Percentiles rank a stretch among this genome's conserved stretches.
phyloP scores from a whole-genome alignment of 2,113 vertebrate species.

The Pavo muticus region DNA sequence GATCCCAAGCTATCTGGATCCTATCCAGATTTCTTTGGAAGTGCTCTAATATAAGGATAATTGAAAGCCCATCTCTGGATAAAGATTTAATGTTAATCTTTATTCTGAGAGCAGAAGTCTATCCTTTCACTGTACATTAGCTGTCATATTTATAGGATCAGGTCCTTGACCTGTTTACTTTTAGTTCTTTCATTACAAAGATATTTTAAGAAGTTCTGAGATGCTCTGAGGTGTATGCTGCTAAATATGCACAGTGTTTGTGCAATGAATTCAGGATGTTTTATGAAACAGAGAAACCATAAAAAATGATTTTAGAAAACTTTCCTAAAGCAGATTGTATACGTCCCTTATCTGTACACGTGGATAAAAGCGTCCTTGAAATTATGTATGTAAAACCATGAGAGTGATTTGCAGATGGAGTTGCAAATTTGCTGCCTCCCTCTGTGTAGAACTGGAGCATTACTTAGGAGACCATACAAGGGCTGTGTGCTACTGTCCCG shows the following conservation, averaged over 20 bases:
- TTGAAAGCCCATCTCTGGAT: slow-evolving; percentile 5
- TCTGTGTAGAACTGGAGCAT: background rate
- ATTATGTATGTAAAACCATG: background rate
- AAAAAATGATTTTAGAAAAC: background rate
- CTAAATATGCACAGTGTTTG: background rate
- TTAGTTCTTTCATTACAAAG: background rate
- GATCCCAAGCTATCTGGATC: slow-evolving; percentile 36
- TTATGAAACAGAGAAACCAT: background rate
- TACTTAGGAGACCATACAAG: background rate
- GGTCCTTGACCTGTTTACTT: background rate
- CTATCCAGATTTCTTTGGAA: slow-evolving; percentile 35
- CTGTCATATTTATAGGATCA: background rate
- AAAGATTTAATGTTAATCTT: slow-evolving; percentile 29
- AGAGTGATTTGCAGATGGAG: background rate
- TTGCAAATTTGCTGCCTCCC: background rate
- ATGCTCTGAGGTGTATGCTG: background rate
- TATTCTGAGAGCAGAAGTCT: slow-evolving; percentile 35
- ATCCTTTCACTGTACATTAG: background rate
- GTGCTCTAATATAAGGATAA: background rate
- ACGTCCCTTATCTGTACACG: background rate
- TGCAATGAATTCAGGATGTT: background rate
- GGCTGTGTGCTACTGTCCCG: background rate
- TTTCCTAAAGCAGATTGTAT: background rate
- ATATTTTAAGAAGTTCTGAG: background rate
- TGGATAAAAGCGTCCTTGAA: background rate